Evolutionary conservation across 2,888 invertebrate genomes (phyloP).

Genomic region (Steinernema hermaphroditum): DNA sequence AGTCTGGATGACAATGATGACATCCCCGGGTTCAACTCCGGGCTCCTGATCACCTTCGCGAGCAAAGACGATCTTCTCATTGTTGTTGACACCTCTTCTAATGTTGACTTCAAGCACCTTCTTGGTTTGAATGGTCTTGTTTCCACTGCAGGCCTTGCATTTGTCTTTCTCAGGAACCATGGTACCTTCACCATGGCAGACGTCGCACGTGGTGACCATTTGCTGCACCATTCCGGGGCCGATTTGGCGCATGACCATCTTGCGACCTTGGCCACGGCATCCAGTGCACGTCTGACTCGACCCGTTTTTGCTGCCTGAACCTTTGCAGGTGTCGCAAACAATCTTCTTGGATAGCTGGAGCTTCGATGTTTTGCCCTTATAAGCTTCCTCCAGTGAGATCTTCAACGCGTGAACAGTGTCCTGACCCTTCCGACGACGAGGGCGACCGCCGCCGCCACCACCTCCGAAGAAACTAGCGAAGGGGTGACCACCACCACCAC

Average conservation of each 20-base stretch:
- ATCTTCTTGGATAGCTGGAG: slow-evolving; percentile 81
- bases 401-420: slow-evolving; percentile 80
- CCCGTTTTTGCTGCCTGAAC: slow-evolving; percentile 68
- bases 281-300: slow-evolving; percentile 72
- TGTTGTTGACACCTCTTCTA: slow-evolving; percentile 85
- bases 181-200: slow-evolving; percentile 72
- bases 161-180: slow-evolving; percentile 76
- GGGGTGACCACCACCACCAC: slow-evolving; percentile 74
- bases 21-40: slow-evolving; percentile 83
- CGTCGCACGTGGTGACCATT: slow-evolving; percentile 69
- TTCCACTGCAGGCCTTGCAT: slow-evolving; percentile 81
- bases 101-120: slow-evolving; percentile 82
- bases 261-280: slow-evolving; percentile 77
- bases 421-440: slow-evolving; percentile 68
- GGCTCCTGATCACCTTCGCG: slow-evolving; percentile 88
- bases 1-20: slow-evolving; percentile 82
- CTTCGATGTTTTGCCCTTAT: slow-evolving; percentile 83
- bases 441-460: slow-evolving; percentile 66
- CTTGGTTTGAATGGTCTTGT: slow-evolving; percentile 80
- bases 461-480: slow-evolving; percentile 76
- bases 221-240: slow-evolving; percentile 73
- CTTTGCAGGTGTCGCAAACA: slow-evolving; percentile 78
- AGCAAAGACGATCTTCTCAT: slow-evolving; percentile 81
- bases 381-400: slow-evolving; percentile 86
- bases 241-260: slow-evolving; percentile 72